Conservation (phyloP, 2,888 invertebrate genomes). For the Calameuta pallipes region DNA sequence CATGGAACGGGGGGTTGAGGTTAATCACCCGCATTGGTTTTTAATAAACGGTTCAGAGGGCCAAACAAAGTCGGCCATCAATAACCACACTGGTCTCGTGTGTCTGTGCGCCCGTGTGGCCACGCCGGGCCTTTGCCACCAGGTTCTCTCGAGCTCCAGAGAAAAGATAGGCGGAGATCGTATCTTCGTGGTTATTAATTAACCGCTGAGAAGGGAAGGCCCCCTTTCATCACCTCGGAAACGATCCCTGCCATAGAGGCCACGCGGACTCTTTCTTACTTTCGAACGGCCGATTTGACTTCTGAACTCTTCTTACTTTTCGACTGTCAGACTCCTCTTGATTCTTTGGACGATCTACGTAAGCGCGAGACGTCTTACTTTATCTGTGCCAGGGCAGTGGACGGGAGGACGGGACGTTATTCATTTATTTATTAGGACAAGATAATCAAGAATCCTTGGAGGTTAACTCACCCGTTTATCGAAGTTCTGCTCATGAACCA, state of each 20-base stretch:
- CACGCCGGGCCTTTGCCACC: slow-evolving; percentile 50
- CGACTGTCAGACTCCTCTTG: background rate
- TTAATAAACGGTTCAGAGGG: slow-evolving; percentile 62
- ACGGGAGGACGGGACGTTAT: background rate
- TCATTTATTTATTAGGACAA: background rate
- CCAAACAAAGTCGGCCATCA: slow-evolving; percentile 63
- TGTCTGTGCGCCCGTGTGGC: slow-evolving; percentile 10
- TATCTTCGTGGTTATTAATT: slow-evolving; percentile 65
- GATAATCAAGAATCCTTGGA: background rate
- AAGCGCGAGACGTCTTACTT: background rate
- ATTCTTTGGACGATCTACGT: background rate
- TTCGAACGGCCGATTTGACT: background rate
- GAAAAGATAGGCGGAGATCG: slow-evolving; percentile 63
- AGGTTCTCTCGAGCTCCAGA: slow-evolving; percentile 52
- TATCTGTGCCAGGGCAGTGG: background rate
- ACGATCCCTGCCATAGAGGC: slow-evolving; percentile 45
- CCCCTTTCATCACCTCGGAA: slow-evolving; percentile 63
- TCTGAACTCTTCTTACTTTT: background rate
- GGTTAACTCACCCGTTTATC: slow-evolving; percentile 85
- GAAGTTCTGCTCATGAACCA: slow-evolving; percentile 95
- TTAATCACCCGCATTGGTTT: slow-evolving; percentile 59
- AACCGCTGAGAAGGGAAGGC: slow-evolving; percentile 63
- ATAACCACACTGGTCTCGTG: slow-evolving; percentile 44
- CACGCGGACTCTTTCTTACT: slow-evolving; percentile 8
- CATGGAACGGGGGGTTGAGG: slow-evolving; percentile 27